Evolutionary conservation across 2,797 vertebrate species (phyloP).

Genomic region (Thaleichthys pacificus): DNA sequence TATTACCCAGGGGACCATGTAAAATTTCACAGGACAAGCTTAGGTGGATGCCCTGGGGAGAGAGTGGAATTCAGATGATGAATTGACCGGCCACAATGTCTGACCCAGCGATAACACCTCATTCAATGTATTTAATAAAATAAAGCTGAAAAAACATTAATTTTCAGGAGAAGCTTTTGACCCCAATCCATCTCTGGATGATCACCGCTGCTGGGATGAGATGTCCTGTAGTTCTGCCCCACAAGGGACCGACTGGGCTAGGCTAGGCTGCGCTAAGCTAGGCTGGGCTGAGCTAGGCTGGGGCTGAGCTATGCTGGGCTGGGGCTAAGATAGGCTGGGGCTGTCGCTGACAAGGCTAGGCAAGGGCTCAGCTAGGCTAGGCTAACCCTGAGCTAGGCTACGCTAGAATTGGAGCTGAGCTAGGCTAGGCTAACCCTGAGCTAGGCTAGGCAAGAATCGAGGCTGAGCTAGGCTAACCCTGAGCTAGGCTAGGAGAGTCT

Average conservation of each 20-base stretch:
- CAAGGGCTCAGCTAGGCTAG: too few species aligned
- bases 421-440: too few species aligned
- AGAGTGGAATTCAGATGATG: slow-evolving; percentile 21
- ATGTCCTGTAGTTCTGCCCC: too few species aligned
- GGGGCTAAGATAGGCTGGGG: not conserved
- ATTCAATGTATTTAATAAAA: slow-evolving; percentile 13
- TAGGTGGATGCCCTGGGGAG: slow-evolving; percentile 8
- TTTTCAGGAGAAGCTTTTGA: slow-evolving; percentile 16
- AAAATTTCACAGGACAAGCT: slow-evolving; percentile 16
- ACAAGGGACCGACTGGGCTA: too few species aligned
- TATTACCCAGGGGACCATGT: slow-evolving; percentile 16
- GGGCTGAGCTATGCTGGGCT: not conserved
- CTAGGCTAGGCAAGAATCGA: too few species aligned
- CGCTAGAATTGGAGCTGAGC: not conserved
- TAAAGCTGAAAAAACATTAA: slow-evolving; percentile 10
- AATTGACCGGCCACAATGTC: slow-evolving; percentile 18
- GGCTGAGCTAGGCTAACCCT: too few species aligned
- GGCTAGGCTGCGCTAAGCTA: not conserved
- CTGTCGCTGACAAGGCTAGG: too few species aligned
- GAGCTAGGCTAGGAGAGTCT: not conserved
- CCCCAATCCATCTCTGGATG: slow-evolving; percentile 8
- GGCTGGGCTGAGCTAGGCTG: not conserved
- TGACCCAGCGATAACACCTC: slow-evolving; percentile 11
- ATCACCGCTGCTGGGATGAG: not conserved
- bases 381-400: too few species aligned